Percentiles rank a stretch among this genome's conserved stretches.
These are phyloP conservation scores for Pardosa pseudoannulata DNA, from an alignment of 2,888 invertebrate genomes.

Conservation along the genomic window DNA sequence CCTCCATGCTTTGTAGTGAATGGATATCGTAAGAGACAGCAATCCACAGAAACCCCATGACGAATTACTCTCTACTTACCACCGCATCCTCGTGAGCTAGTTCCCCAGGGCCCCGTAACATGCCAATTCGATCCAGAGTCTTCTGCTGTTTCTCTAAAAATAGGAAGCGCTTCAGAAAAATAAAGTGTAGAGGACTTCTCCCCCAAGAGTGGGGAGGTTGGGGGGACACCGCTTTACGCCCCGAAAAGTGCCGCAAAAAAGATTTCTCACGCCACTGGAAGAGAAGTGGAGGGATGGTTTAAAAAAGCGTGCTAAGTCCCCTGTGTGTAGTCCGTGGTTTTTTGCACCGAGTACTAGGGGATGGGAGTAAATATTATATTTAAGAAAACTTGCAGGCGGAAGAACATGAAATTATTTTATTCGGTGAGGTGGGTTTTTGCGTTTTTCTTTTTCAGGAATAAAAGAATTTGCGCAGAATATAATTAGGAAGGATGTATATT, in stretches of 20 bases:
- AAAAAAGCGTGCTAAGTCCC: slow-evolving; percentile 46
- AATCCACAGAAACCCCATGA: slow-evolving; percentile 31
- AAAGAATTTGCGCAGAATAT: too few species aligned
- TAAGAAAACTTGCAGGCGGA: neutral
- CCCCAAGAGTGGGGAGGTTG: too few species aligned
- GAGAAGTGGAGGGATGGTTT: slow-evolving; percentile 5
- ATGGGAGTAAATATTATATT: slow-evolving; percentile 43
- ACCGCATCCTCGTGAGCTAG: slow-evolving; percentile 12
- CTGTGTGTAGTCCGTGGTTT: slow-evolving; percentile 64
- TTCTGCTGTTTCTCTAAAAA: slow-evolving; percentile 27
- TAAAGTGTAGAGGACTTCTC: neutral
- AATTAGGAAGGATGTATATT: too few species aligned
- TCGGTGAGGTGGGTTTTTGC: too few species aligned
- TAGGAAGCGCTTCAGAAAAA: slow-evolving; percentile 27
- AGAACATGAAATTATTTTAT: too few species aligned
- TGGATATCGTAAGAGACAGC: too few species aligned
- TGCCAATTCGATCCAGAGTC: slow-evolving; percentile 63
- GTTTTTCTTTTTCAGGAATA: too few species aligned
- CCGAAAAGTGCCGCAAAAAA: slow-evolving; percentile 57
- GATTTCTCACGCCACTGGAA: slow-evolving; percentile 57
- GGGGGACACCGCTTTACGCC: slow-evolving; percentile 31
- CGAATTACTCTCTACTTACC: slow-evolving; percentile 54
- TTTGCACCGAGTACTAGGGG: slow-evolving; percentile 17
- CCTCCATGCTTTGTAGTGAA: too few species aligned
- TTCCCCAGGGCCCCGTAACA: slow-evolving; percentile 46